phyloP scores from a whole-genome alignment of 2,888 invertebrate species.

The Luperina nickerlii region DNA sequence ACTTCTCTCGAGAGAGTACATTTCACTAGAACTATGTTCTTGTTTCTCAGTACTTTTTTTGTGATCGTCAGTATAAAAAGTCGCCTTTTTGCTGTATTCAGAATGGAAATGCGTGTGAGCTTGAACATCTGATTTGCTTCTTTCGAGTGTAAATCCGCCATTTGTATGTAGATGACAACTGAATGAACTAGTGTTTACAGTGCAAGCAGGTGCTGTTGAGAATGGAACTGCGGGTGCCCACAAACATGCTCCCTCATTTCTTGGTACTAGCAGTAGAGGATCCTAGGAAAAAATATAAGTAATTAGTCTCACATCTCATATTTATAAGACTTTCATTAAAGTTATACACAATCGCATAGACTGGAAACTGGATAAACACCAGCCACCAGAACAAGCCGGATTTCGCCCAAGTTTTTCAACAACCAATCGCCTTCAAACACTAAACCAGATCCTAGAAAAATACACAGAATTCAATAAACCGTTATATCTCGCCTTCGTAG shows the following conservation, averaged over 20 bases:
- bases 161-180: slow-evolving; percentile 87
- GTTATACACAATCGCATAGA: no score
- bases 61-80: slow-evolving; percentile 81
- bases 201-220: slow-evolving; percentile 85
- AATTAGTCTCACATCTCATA: no score
- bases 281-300: slow-evolving; percentile 78
- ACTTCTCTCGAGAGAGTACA: slow-evolving; percentile 82
- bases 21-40: slow-evolving; percentile 71
- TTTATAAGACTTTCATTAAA: no score
- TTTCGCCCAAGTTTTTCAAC: no score
- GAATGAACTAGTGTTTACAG: slow-evolving; percentile 84
- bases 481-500: no score
- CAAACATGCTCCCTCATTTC: slow-evolving; percentile 90
- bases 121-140: slow-evolving; percentile 87
- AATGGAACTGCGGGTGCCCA: slow-evolving; percentile 87
- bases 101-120: slow-evolving; percentile 78
- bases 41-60: slow-evolving; percentile 61
- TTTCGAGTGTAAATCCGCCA: slow-evolving; percentile 83
- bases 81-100: slow-evolving; percentile 78
- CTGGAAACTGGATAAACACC: no score
- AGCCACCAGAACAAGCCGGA: no score
- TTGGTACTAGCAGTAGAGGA: slow-evolving; percentile 91
- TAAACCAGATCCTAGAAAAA: no score
- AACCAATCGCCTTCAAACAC: no score
- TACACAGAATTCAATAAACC: no score